These are phyloP conservation scores for Cephus sareptanus DNA, from an alignment of 2,888 invertebrate species.

Conservation along the genomic window DNA sequence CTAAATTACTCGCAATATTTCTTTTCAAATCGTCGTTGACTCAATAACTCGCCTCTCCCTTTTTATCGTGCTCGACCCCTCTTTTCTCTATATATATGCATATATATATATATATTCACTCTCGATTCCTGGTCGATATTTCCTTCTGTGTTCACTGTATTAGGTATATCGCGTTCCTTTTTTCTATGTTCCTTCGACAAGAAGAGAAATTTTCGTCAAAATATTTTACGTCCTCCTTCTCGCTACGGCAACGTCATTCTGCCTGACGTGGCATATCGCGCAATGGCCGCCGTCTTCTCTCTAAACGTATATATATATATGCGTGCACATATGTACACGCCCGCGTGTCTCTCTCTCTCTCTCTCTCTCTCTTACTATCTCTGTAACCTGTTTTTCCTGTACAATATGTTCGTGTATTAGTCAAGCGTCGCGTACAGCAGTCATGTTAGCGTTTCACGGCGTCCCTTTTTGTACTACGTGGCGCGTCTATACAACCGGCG, in stretches of 20 bases:
- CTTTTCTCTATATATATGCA: neutral
- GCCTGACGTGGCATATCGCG: constrained; percentile 52
- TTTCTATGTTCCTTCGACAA: constrained; percentile 7
- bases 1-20: neutral
- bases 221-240: constrained; percentile 14
- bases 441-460: neutral
- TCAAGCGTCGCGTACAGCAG: neutral
- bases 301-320: constrained; percentile 4
- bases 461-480: neutral
- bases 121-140: constrained; percentile 9
- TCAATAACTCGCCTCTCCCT: neutral
- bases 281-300: constrained; percentile 6
- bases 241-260: constrained; percentile 48
- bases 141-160: constrained; percentile 1
- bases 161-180: constrained; percentile 21
- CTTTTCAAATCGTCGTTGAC: neutral
- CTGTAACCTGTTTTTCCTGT: neutral
- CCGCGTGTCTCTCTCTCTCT: constrained; percentile 1
- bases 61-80: neutral
- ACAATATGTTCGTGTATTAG: neutral
- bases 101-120: neutral
- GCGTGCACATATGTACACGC: neutral
- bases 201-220: neutral
- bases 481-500: neutral
- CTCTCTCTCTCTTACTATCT: neutral